phyloP scores from a whole-genome alignment of 2,888 invertebrate species.

The Marasmarcha lunaedactyla region DNA sequence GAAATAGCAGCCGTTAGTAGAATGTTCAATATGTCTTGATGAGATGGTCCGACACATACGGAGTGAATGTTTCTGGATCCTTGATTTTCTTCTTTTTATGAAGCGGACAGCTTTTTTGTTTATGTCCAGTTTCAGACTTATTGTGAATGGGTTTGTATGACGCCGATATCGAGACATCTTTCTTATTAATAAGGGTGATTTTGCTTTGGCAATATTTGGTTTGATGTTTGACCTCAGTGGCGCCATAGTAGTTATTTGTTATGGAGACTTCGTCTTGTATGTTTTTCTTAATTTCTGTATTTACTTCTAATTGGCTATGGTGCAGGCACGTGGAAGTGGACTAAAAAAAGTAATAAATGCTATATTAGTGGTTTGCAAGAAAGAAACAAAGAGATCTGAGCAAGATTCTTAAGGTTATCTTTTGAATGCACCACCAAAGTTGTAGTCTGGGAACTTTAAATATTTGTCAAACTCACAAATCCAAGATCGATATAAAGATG shows the following conservation, averaged over 20 bases:
- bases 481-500: too few relatives aligned
- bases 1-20: too few relatives aligned
- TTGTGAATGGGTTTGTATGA: slow-evolving; percentile 54
- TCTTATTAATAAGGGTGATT: slow-evolving; percentile 29
- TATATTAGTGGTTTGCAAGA: too few relatives aligned
- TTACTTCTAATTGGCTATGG: slow-evolving; percentile 55
- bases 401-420: too few relatives aligned
- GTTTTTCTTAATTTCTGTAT: slow-evolving; percentile 18
- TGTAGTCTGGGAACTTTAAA: too few relatives aligned
- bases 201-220: slow-evolving; percentile 29
- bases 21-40: slow-evolving; percentile 53
- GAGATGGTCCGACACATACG: slow-evolving; percentile 52
- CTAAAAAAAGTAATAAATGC: slow-evolving; percentile 28
- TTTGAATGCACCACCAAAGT: too few relatives aligned
- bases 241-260: slow-evolving; percentile 7
- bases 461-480: too few relatives aligned
- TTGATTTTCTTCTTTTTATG: slow-evolving; percentile 52
- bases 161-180: slow-evolving; percentile 41
- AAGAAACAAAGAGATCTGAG: too few relatives aligned
- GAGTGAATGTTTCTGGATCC: slow-evolving; percentile 32
- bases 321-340: slow-evolving; percentile 53
- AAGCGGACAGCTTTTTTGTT: slow-evolving; percentile 48
- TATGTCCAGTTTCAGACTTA: slow-evolving; percentile 48
- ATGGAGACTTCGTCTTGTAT: slow-evolving; percentile 18
- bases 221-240: background rate